These are phyloP conservation scores for Blera fallax DNA, from an alignment of 2,888 invertebrate species.

Conservation along the genomic window DNA sequence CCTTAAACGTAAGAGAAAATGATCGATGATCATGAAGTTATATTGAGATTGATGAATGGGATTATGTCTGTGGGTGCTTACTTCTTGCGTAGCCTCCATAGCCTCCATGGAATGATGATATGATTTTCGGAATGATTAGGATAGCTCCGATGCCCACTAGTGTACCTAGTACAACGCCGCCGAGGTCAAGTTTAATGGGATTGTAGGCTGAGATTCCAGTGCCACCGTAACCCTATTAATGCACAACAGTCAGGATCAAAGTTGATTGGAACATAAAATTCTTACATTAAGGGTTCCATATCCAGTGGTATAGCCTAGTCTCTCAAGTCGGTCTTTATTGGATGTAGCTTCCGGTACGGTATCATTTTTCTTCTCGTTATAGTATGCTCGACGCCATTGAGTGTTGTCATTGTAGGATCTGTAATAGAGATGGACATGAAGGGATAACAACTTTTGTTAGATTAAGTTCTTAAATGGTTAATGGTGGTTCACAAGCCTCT, in stretches of 20 bases:
- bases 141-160: conserved; percentile 91
- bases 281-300: conserved; percentile 79
- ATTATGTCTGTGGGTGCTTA: conserved; percentile 73
- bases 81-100: conserved; percentile 86
- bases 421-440: conserved; percentile 47
- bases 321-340: conserved; percentile 80
- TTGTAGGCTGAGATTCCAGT: conserved; percentile 85
- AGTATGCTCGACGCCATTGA: conserved; percentile 78
- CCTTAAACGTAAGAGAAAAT: conserved; percentile 80
- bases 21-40: background rate
- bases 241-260: background rate
- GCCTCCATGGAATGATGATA: conserved; percentile 87
- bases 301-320: conserved; percentile 80
- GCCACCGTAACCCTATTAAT: conserved; percentile 80
- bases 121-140: conserved; percentile 89
- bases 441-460: too few species aligned
- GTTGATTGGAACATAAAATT: background rate
- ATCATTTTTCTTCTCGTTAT: conserved; percentile 78
- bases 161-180: conserved; percentile 91
- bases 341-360: conserved; percentile 73
- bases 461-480: too few species aligned
- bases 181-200: conserved; percentile 90
- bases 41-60: background rate
- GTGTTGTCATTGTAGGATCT: conserved; percentile 77
- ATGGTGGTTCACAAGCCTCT: too few species aligned